Base-by-base conservation (phyloP, 2,888 invertebrate species). In the Nomada flava region DNA sequence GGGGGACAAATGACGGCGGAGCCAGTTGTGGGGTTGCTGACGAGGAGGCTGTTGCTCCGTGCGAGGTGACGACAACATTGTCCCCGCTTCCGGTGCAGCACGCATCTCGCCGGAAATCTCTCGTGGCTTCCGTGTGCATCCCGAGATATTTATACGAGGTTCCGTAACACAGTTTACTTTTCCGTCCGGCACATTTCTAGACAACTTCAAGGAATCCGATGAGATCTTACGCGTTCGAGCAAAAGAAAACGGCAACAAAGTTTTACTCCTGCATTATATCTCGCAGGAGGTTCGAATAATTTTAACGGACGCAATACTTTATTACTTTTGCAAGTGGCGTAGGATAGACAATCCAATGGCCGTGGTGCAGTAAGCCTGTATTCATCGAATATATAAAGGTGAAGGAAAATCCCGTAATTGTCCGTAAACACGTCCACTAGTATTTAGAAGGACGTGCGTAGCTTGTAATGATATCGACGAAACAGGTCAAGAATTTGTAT, bases 71-170 rank as follows among this genome's bases (percentile, higher is more conserved):
- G 91, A 89, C 84, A 87, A 88, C 86, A 82, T 79, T 76, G 86
- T 81, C 83, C 85, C 83, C 82, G 75, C 87, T 92, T 92, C 91
- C 92, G 91, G 89, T 84, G 84, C 77, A 86, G 87, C 91, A 89
- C 91, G 90, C 88, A 91, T 88, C 80, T 64, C 68, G 68, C 89
- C 90, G 92, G 91, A 92, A 91, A 88, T 83, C 79, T 60, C 64
- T 76, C 53, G 60, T 62, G 80, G 67, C 71, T 67, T 70, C 76
- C 77, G 76, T 44, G 71, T 74, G 78, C 36, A 74, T 59, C 23
- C n/a, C 63, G 20, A 60, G 57, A 69, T 85, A 85, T 78, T 82
- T 84, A 84, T 79, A 76, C 59, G 67, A 68, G 65, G 26, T 20
- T 52, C 47, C 77, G 44, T 29, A 23, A 20, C 52, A 78, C 50